Conservation (phyloP, 2,113 vertebrate genomes). For the Haemorhous mexicanus region DNA sequence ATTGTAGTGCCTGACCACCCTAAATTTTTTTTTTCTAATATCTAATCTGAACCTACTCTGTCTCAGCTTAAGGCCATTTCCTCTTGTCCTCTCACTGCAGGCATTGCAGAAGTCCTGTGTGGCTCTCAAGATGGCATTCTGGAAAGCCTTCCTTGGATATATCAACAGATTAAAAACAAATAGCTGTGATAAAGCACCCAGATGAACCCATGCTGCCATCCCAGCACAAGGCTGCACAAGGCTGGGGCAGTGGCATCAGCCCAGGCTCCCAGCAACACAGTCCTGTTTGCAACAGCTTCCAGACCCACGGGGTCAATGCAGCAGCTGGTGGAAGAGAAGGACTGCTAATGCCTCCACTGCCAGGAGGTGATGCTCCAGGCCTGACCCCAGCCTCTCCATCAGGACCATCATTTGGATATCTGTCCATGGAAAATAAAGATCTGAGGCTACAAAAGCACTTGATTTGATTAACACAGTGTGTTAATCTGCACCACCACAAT, state of each 20-base stretch:
- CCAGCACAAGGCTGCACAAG: not conserved
- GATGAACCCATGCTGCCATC: accelerated
- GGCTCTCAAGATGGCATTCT: not conserved
- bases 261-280: not conserved
- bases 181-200: not conserved
- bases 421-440: not conserved
- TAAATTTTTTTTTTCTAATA: not conserved
- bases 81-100: not conserved
- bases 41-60: not conserved
- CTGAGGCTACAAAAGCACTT: not conserved
- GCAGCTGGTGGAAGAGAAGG: accelerated
- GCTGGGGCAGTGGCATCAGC: accelerated
- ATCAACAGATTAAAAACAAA: not conserved
- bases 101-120: not conserved
- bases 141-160: not conserved
- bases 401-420: not conserved
- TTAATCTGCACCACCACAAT: not conserved
- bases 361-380: not conserved
- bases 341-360: not conserved
- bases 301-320: not conserved
- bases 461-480: not conserved
- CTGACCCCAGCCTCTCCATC: not conserved
- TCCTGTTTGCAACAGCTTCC: not conserved
- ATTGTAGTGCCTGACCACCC: not conserved
- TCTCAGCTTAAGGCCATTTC: not conserved